A percentile compares a stretch with the other conserved stretches of the same genome.
Evolutionary conservation across 2,888 invertebrate species (phyloP).

Genomic region (Xylota segnis): DNA sequence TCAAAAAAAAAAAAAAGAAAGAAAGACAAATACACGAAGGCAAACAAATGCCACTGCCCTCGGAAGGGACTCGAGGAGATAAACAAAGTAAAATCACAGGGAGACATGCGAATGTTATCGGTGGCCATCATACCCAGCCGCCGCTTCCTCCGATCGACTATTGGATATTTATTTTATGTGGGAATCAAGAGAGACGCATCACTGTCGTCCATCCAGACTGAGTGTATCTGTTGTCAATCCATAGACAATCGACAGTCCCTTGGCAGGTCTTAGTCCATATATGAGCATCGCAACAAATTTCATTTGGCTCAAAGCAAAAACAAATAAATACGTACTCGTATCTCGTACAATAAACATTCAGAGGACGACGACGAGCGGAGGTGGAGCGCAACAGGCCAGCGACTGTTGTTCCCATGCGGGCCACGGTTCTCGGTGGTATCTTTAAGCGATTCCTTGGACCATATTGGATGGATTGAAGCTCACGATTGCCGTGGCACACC

Average conservation of each 20-base stretch:
- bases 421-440: slow-evolving; percentile 20
- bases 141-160: slow-evolving; percentile 35
- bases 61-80: slow-evolving; percentile 51
- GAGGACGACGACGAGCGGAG: slow-evolving; percentile 16
- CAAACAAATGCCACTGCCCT: slow-evolving; percentile 53
- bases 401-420: slow-evolving; percentile 54
- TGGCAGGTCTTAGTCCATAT: slow-evolving; percentile 76
- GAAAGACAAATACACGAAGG: slow-evolving; percentile 32
- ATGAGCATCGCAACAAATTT: slow-evolving; percentile 76
- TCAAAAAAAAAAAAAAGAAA: neutral
- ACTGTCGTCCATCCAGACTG: slow-evolving; percentile 49
- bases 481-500: slow-evolving; percentile 56
- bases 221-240: slow-evolving; percentile 74
- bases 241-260: slow-evolving; percentile 73
- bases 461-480: slow-evolving; percentile 38
- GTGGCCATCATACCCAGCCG: slow-evolving; percentile 20
- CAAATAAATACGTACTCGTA: slow-evolving; percentile 75
- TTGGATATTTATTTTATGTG: slow-evolving; percentile 76
- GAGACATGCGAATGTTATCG: slow-evolving; percentile 28
- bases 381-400: slow-evolving; percentile 2
- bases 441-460: slow-evolving; percentile 43
- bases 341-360: slow-evolving; percentile 73
- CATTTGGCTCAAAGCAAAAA: slow-evolving; percentile 66
- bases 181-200: slow-evolving; percentile 69
- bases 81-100: slow-evolving; percentile 62